A percentile compares a stretch with the other conserved stretches of the same genome.
Evolutionary conservation across 2,888 invertebrate genomes (phyloP).

Genomic region (Dorcus hopei): DNA sequence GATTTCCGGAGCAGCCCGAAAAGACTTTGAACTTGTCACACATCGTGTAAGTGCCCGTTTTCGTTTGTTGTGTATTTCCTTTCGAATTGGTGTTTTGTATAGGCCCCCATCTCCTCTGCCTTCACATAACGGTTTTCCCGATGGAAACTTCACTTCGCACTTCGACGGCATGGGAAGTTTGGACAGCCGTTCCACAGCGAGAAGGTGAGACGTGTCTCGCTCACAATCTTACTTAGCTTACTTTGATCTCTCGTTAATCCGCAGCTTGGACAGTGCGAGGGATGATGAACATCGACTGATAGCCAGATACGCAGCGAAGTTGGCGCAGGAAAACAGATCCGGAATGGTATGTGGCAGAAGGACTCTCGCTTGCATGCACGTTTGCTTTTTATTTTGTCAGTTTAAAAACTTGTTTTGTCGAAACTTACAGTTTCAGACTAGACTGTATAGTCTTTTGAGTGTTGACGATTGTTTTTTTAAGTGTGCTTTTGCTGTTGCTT

Average conservation of each 20-base stretch:
- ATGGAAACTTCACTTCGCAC: conserved; percentile 59
- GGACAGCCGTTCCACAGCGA: conserved; percentile 64
- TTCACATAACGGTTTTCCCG: conserved; percentile 89
- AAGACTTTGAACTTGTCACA: conserved; percentile 93
- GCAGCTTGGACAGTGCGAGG: conserved; percentile 48
- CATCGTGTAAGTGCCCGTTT: conserved; percentile 74
- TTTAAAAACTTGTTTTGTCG: neutral
- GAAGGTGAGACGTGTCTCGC: conserved; percentile 47
- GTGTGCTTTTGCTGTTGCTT: conserved; percentile 47
- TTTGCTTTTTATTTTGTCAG: conserved; percentile 1
- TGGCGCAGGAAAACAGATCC: conserved; percentile 88
- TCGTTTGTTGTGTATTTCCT: neutral
- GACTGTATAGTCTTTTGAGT: neutral
- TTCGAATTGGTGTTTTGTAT: conserved; percentile 25
- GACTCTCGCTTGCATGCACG: neutral
- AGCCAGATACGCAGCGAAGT: conserved; percentile 91
- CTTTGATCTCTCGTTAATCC: conserved; percentile 16
- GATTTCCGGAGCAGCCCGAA: conserved; percentile 92
- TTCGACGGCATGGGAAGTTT: conserved; percentile 73
- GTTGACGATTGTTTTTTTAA: conserved; percentile 12
- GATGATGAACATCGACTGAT: conserved; percentile 97
- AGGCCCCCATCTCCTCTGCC: conserved; percentile 92
- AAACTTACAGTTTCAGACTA: neutral
- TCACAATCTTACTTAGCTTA: conserved; percentile 1
- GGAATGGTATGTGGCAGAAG: conserved; percentile 51